A percentile compares a stretch with the other conserved stretches of the same genome.
Evolutionary conservation across 2,797 vertebrate species (phyloP).

Genomic region (Nyctibius grandis): DNA sequence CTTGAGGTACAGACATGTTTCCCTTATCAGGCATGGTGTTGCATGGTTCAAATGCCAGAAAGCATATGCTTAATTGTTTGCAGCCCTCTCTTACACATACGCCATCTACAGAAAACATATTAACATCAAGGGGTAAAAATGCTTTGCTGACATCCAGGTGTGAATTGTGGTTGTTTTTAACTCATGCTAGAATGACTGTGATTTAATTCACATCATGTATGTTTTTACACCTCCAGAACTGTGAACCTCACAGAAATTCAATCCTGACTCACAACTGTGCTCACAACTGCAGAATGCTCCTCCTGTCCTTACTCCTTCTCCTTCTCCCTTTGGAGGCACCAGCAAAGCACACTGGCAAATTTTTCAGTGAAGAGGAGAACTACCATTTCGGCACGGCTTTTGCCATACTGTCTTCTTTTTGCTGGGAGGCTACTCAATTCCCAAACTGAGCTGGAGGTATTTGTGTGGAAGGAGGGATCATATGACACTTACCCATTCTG

Average conservation of each 20-base stretch:
- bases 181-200: background rate
- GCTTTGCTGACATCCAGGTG: background rate
- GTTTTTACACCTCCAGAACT: background rate
- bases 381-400: background rate
- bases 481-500: background rate
- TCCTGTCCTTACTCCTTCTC: background rate
- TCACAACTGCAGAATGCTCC: accelerated
- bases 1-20: background rate
- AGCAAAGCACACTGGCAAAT: background rate
- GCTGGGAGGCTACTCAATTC: background rate
- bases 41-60: background rate
- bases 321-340: background rate
- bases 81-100: background rate
- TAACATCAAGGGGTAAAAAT: background rate
- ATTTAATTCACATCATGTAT: background rate
- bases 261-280: background rate
- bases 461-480: background rate
- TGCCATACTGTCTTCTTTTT: background rate
- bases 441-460: background rate
- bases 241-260: background rate
- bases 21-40: background rate
- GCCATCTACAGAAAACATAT: background rate
- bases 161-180: background rate
- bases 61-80: background rate
- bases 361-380: background rate